Conservation (phyloP, 2,888 invertebrate species). For the Drosophila testacea region DNA sequence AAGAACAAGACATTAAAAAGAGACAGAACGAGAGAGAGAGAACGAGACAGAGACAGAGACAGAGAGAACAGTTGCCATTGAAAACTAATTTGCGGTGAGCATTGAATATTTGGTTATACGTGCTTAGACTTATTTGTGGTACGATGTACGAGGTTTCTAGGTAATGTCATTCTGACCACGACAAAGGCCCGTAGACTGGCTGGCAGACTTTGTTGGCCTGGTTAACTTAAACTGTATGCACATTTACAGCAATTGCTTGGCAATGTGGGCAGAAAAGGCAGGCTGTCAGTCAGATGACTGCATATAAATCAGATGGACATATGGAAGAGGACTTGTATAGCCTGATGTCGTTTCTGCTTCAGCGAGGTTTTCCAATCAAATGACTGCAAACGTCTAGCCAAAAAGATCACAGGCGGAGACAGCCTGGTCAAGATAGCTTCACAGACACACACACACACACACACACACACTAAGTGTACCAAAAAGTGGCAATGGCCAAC, state of each 20-base stretch:
- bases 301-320: slow-evolving; percentile 44
- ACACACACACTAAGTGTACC: slow-evolving; percentile 24
- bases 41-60: background rate
- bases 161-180: slow-evolving; percentile 23
- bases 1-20: background rate
- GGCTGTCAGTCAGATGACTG: slow-evolving; percentile 7
- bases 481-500: slow-evolving; percentile 68
- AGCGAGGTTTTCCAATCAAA: slow-evolving; percentile 82
- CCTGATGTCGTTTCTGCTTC: slow-evolving; percentile 72
- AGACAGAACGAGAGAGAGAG: background rate
- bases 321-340: slow-evolving; percentile 30
- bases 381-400: slow-evolving; percentile 69
- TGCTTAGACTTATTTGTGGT: slow-evolving; percentile 3
- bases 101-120: slow-evolving; percentile 26
- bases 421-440: slow-evolving; percentile 47
- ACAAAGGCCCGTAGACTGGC: slow-evolving; percentile 6
- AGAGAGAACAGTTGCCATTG: slow-evolving; percentile 34
- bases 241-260: slow-evolving; percentile 36
- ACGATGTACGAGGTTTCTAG: background rate
- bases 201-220: background rate
- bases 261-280: background rate
- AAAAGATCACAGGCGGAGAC: slow-evolving; percentile 62
- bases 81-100: slow-evolving; percentile 68
- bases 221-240: slow-evolving; percentile 36
- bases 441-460: slow-evolving; percentile 25